A percentile compares a stretch with the other conserved stretches of the same genome.
phyloP scores from a whole-genome alignment of 2,888 invertebrate genomes.

The Aspidapion aeneum region DNA sequence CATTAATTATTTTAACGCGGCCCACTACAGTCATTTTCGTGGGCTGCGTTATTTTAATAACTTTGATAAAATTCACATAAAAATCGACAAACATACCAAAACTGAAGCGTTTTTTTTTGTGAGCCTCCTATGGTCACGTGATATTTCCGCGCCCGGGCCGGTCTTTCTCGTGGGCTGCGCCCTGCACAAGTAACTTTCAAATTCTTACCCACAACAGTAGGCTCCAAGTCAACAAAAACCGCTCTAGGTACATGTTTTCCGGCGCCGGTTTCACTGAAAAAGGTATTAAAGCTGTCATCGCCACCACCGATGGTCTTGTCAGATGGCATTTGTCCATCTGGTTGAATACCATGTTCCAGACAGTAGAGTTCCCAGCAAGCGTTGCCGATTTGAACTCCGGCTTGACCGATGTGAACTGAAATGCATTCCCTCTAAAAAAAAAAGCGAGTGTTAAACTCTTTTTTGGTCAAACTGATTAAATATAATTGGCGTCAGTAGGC shows the following conservation, averaged over 20 bases:
- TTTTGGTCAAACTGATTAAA: too few relatives aligned
- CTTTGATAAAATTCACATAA: too few relatives aligned
- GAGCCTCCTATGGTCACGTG: too few relatives aligned
- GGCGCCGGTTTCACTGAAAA: conserved; percentile 57
- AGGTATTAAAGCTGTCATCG: conserved; percentile 49
- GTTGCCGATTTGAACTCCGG: conserved; percentile 83
- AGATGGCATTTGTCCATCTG: conserved; percentile 56
- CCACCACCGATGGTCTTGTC: conserved; percentile 32
- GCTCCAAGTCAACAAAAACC: conserved; percentile 84
- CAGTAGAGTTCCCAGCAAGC: conserved; percentile 87
- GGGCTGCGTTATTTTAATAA: too few relatives aligned
- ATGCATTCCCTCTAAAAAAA: conserved; percentile 74
- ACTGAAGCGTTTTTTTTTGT: too few relatives aligned
- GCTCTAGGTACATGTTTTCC: conserved; percentile 80
- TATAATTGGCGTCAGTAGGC: too few relatives aligned
- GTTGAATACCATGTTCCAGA: conserved; percentile 73
- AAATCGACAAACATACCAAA: too few relatives aligned
- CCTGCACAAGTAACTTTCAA: too few relatives aligned
- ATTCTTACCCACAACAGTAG: conserved; percentile 75
- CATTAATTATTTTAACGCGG: too few relatives aligned
- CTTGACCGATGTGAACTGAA: conserved; percentile 83
- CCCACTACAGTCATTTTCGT: too few relatives aligned
- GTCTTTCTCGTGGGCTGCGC: too few relatives aligned
- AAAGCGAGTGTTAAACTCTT: neutral
- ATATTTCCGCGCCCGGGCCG: too few relatives aligned